Evolutionary conservation across 2,888 invertebrate species (phyloP), one percentile per base, ranked within the genome.

Genomic region (Latrodectus hesperus): DNA sequence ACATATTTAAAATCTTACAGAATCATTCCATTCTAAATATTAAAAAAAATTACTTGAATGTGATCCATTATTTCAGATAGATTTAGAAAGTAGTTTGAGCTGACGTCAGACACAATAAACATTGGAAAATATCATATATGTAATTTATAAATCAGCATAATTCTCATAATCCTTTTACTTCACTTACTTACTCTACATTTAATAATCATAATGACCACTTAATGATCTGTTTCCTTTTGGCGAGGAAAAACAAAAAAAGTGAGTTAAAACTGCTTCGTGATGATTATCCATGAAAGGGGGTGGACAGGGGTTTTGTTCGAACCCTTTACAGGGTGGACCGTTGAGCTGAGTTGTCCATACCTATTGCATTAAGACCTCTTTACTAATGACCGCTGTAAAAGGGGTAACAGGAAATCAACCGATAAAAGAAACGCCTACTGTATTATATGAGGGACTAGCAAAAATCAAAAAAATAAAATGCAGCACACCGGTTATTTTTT

Each of bases 311-410:
- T 26, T 52, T 60, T 55, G 84, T 26, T 74, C 51, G 51, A 67
- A 85, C 74, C 74, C 79, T 79, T 85, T 79, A 68, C 17, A n/a
- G 51, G 64, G 64, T 9, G 65, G 22, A 81, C 52, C 73, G 65
- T 22, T 55, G 16, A n/a, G 78, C 70, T 75, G 55, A 55, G 53
- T 55, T 65, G 72, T 8, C 38, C 84, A 51, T 73, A 72, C 74
- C 85, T 75, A 17, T 70, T 84, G 72, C 84, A 78, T 84, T 84
- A 84, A 53, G 17, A 17, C 60, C 70, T 68, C 68, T 76, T 60
- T 26, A 26, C 64, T 85, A 85, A 85, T 85, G 85, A 80, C 26
- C 70, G 17, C 51, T 10, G 60, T 85, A 60, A 72, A 79, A 85
- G 70, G 79, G 85, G 78, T 72, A 79, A 75, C 52, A 53, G 74